Conservation (phyloP, 2,797 vertebrate species). For the Pachyuromys duprasi region DNA sequence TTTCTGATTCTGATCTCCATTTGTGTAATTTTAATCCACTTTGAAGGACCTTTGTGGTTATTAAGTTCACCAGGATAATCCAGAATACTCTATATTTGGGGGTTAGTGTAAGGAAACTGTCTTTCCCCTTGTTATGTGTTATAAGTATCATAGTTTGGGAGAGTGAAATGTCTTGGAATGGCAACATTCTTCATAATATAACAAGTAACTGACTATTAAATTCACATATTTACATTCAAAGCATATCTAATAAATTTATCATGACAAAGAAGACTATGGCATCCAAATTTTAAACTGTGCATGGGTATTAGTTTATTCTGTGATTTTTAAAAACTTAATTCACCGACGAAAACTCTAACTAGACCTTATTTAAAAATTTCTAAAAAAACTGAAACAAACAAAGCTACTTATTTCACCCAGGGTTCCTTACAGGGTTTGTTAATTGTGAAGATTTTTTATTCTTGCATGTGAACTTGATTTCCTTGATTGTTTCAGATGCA, state of each 20-base stretch:
- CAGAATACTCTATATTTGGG: neutral
- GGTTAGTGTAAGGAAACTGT: neutral
- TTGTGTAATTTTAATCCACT: neutral
- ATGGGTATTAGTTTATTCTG: neutral
- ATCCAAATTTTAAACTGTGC: neutral
- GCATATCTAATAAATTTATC: neutral
- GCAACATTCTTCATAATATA: neutral
- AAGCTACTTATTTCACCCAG: neutral
- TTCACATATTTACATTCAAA: neutral
- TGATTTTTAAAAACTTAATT: neutral
- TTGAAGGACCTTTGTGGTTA: neutral
- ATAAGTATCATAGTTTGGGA: neutral
- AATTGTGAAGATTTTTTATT: conserved; percentile 5
- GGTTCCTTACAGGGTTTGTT: neutral
- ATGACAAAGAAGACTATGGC: neutral
- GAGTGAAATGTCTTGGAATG: neutral
- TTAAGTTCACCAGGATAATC: neutral
- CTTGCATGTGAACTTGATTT: neutral
- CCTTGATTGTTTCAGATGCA: conserved; percentile 17
- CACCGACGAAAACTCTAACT: neutral
- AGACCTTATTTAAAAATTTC: neutral
- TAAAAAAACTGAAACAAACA: neutral
- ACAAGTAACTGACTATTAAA: conserved; percentile 18
- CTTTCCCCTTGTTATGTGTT: neutral
- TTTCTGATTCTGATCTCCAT: neutral